Evolutionary conservation across 2,888 invertebrate genomes (phyloP).

Genomic region (Leucozona laternaria): DNA sequence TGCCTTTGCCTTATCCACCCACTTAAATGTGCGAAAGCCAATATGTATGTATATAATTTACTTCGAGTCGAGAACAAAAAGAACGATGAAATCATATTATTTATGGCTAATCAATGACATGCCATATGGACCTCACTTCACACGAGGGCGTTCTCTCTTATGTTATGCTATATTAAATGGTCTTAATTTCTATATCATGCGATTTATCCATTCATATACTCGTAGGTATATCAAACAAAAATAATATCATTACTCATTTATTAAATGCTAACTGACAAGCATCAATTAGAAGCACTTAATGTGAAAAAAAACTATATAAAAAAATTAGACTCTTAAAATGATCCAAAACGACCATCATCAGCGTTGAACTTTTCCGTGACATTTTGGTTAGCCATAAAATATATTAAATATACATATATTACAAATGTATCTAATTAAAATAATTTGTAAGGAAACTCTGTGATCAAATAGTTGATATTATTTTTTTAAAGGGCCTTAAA

Average conservation of each 20-base stretch:
- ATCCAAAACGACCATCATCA: background rate
- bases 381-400: background rate
- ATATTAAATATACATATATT: background rate
- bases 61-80: background rate
- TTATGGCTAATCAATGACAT: slow-evolving; percentile 32
- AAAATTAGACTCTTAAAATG: background rate
- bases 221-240: slow-evolving; percentile 14
- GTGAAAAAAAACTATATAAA: background rate
- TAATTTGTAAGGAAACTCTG: background rate
- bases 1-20: slow-evolving; percentile 2
- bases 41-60: no score
- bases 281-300: slow-evolving; percentile 24
- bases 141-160: slow-evolving; percentile 5
- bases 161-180: slow-evolving; percentile 3
- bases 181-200: slow-evolving; percentile 36
- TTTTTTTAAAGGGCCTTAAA: background rate
- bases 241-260: slow-evolving; percentile 46
- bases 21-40: slow-evolving; percentile 20
- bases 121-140: slow-evolving; percentile 11
- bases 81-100: slow-evolving; percentile 27
- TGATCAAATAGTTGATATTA: background rate
- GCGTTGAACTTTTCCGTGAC: background rate
- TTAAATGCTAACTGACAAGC: slow-evolving; percentile 19
- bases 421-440: background rate
- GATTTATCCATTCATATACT: slow-evolving; percentile 39